These are phyloP conservation scores for Tapera naevia DNA, from an alignment of 2,797 vertebrate species.

Conservation along the genomic window DNA sequence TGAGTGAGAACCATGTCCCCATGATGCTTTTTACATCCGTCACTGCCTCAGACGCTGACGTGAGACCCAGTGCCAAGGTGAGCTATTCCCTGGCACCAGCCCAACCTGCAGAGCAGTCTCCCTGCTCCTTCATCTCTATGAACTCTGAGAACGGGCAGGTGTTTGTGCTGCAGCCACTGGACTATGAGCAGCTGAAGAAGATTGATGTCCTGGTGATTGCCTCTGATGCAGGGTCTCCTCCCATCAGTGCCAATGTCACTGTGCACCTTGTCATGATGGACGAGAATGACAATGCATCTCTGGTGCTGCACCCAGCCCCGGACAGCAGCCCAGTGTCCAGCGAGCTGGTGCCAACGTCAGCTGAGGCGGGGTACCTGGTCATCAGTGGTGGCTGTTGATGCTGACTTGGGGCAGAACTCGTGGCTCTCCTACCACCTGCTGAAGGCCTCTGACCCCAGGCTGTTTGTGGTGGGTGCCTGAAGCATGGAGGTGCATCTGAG, in stretches of 20 bases:
- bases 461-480: constrained; percentile 61
- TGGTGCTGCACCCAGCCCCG: constrained; percentile 68
- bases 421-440: constrained; percentile 76
- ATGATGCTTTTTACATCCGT: constrained; percentile 22
- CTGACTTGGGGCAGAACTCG: constrained; percentile 74
- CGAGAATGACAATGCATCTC: constrained; percentile 73
- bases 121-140: constrained; percentile 78
- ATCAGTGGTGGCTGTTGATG: constrained; percentile 69
- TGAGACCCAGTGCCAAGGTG: constrained; percentile 68
- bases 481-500: constrained; percentile 66
- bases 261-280: constrained; percentile 67
- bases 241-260: constrained; percentile 63
- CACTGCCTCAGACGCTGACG: constrained; percentile 42
- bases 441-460: constrained; percentile 69
- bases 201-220: constrained; percentile 68
- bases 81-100: constrained; percentile 59
- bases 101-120: constrained; percentile 54
- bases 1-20: constrained; percentile 75
- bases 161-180: constrained; percentile 75
- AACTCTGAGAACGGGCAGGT: constrained; percentile 77
- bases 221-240: constrained; percentile 76
- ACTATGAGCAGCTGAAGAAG: constrained; percentile 76
- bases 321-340: not conserved
- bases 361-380: constrained; percentile 62
- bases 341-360: constrained; percentile 59